Base-by-base conservation (phyloP, 1,140 invertebrate genomes). In the Drosophila ercepeae region DNA sequence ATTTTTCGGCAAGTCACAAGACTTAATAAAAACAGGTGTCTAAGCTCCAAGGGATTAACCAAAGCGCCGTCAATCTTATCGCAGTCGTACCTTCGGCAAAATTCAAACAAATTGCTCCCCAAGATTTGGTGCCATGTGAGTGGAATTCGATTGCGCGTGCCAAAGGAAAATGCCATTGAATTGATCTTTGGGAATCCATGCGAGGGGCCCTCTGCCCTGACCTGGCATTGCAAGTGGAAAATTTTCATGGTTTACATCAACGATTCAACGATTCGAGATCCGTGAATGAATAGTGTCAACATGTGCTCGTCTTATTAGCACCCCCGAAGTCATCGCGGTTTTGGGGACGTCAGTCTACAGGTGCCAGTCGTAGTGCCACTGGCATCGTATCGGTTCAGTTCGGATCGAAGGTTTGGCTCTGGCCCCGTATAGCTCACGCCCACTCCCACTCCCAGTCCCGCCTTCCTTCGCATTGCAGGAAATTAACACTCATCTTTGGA, bases 171-270 rank as follows among this genome's bases (percentile, higher is more conserved):
- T 61, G 48, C 55, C 59, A 65, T 64, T 50, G 13, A 9, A 42
- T 46, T 5, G 39, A 1, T 18, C 5, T 16, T 14, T 5, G 29
- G 13, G 6, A 23, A n/a, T n/a, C n/a, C n/a, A n/a, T 16, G 9
- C 23, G 14, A 9, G 8, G 14, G 58, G 16, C 25, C 25, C 5
- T 3, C n/a, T 1, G 36, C 41, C 3, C 45, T 45, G 60, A 64
- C 60, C 36, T 18, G 16, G 63, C 36, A 65, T 19, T 51, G 64
- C 54, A 50, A 88, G 68, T 86, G 82, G 82, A 86, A 86, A 86
- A 81, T 88, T 86, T 82, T 61, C 58, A 58, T 77, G 52, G 71
- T 88, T 81, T 88, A 88, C 73, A 74, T 58, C 61, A 74, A 76
- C 79, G 75, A 65, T 58, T 88, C 36, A 42, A 18, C 39, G 16